These are phyloP conservation scores for Sitta carolinensis DNA, from an alignment of 2,797 vertebrate genomes.

Conservation along the genomic window DNA sequence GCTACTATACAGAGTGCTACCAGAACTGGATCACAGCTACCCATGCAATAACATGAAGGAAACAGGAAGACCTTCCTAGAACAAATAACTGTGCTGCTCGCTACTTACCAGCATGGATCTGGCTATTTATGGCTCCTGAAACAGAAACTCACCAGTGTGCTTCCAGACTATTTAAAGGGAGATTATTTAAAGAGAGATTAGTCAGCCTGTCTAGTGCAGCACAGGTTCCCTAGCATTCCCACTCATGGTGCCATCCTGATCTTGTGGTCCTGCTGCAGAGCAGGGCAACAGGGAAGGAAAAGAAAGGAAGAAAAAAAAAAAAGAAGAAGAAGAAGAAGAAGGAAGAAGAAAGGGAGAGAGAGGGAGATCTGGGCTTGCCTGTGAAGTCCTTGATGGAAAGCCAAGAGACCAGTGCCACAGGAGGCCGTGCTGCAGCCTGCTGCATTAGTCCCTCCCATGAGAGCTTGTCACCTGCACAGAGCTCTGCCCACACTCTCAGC, in stretches of 20 bases:
- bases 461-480: background rate
- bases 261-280: background rate
- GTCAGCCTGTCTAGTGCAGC: slow-evolving; percentile 27
- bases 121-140: slow-evolving; percentile 44
- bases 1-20: background rate
- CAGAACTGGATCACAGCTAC: background rate
- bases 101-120: slow-evolving; percentile 17
- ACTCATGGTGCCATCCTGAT: background rate
- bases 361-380: background rate
- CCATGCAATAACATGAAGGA: background rate
- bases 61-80: background rate
- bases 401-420: fast-evolving
- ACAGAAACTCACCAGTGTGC: slow-evolving; percentile 16
- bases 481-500: background rate
- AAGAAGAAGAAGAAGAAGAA: no score
- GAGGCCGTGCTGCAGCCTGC: background rate
- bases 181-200: slow-evolving; percentile 59
- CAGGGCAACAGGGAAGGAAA: background rate
- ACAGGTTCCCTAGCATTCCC: background rate
- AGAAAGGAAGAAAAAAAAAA: background rate
- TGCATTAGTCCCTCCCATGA: fast-evolving
- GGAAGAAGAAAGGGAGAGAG: background rate
- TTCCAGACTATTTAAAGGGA: slow-evolving; percentile 58
- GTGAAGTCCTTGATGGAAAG: background rate
- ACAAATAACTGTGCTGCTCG: background rate